phyloP scores from a whole-genome alignment of 2,888 invertebrate genomes.

The Pristionchus fissidentatus region DNA sequence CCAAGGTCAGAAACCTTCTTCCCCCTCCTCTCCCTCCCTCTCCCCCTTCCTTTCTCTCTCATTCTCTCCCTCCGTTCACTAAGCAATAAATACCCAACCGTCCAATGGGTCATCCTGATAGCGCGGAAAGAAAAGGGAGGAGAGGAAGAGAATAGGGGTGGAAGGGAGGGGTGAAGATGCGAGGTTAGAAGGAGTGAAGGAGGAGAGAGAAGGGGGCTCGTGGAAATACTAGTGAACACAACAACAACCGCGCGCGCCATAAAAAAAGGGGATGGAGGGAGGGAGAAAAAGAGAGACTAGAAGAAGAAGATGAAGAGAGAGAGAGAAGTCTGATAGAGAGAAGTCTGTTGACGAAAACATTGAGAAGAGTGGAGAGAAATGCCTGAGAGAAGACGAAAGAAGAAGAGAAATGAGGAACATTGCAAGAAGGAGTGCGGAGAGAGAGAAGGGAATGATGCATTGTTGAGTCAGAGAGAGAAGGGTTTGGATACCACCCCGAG shows the following conservation, averaged over 20 bases:
- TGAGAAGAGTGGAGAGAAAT: constrained; percentile 10
- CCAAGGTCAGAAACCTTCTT: constrained; percentile 24
- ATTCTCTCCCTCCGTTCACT: neutral
- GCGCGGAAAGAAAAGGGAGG: constrained; percentile 16
- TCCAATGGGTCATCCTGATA: neutral
- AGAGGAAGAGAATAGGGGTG: neutral
- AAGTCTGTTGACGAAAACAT: constrained; percentile 28
- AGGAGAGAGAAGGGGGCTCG: constrained; percentile 3
- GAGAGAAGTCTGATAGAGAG: constrained; percentile 21
- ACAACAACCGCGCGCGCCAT: constrained; percentile 17
- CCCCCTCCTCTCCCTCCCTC: neutral
- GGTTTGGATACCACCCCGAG: constrained; percentile 4
- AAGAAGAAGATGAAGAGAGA: constrained; percentile 9
- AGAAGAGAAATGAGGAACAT: constrained; percentile 16
- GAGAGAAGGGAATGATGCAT: constrained; percentile 20
- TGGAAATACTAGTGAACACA: constrained; percentile 17
- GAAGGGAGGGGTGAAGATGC: neutral
- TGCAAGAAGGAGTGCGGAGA: neutral
- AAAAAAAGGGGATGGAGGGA: constrained; percentile 32
- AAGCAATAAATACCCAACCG: constrained; percentile 6
- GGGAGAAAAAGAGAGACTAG: neutral
- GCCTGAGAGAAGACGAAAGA: neutral
- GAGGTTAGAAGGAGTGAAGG: neutral
- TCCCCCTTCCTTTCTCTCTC: neutral
- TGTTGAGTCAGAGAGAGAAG: constrained; percentile 24